These are phyloP conservation scores for Patella pellucida DNA, from an alignment of 2,888 invertebrate genomes.

Conservation along the genomic window DNA sequence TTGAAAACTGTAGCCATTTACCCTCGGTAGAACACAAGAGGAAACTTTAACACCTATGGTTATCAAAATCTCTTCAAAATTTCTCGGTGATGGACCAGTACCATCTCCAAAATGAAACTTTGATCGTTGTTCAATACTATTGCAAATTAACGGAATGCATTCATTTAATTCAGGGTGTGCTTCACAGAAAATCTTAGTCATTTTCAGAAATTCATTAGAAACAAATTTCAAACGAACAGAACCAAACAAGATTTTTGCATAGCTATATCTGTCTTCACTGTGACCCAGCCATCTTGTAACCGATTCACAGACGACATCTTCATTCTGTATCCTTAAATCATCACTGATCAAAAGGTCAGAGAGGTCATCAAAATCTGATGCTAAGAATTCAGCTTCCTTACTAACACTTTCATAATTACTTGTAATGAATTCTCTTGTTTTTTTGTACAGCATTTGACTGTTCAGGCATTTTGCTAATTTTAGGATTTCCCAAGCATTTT, in stretches of 20 bases:
- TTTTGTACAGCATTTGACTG: constrained; percentile 79
- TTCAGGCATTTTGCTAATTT: constrained; percentile 84
- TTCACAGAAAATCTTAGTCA: background rate
- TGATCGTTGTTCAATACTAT: background rate
- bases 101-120: constrained; percentile 7
- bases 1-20: constrained; percentile 43
- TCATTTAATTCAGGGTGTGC: background rate
- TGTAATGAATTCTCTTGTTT: constrained; percentile 80
- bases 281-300: constrained; percentile 79
- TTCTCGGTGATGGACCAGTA: constrained; percentile 22
- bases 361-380: constrained; percentile 82
- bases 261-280: constrained; percentile 50
- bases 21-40: constrained; percentile 38
- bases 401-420: constrained; percentile 35
- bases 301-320: constrained; percentile 83
- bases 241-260: constrained; percentile 4
- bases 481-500: constrained; percentile 87
- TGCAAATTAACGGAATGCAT: constrained; percentile 4
- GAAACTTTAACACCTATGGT: constrained; percentile 37
- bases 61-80: constrained; percentile 42
- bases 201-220: background rate
- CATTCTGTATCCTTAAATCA: constrained; percentile 87
- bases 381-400: constrained; percentile 48
- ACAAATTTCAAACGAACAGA: constrained; percentile 2
- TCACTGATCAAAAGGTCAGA: constrained; percentile 83